These are phyloP conservation scores for Aplocera efformata DNA, from an alignment of 2,888 invertebrate species.

Conservation along the genomic window DNA sequence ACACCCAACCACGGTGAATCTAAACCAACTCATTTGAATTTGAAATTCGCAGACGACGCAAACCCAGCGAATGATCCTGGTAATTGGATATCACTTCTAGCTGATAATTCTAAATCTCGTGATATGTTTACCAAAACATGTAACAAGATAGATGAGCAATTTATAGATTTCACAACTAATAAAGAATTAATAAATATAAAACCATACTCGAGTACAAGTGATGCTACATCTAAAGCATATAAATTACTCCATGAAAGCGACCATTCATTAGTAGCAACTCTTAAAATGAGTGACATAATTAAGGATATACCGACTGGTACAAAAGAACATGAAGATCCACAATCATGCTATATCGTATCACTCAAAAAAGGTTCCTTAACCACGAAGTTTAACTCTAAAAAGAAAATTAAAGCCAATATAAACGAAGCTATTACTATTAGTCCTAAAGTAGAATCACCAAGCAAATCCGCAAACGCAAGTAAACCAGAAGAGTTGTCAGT, in stretches of 20 bases:
- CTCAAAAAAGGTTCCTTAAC: conserved; percentile 38
- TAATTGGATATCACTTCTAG: conserved; percentile 29
- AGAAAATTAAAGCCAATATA: conserved; percentile 33
- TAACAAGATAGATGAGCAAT: conserved; percentile 10
- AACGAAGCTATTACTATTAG: conserved; percentile 20
- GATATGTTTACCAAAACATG: conserved; percentile 27
- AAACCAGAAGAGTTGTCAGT: conserved; percentile 34
- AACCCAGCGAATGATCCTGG: conserved; percentile 18
- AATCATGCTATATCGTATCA: conserved; percentile 51
- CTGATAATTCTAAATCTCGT: conserved; percentile 24
- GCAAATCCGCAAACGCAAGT: conserved; percentile 12
- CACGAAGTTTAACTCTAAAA: conserved; percentile 33
- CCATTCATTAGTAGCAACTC: conserved; percentile 37
- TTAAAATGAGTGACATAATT: conserved; percentile 35
- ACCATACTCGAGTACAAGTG: conserved; percentile 45
- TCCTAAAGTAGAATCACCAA: conserved; percentile 17
- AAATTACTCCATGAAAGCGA: conserved; percentile 35
- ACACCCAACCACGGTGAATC: conserved; percentile 30
- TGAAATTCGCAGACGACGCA: conserved; percentile 40
- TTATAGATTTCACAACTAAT: conserved; percentile 12
- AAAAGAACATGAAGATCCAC: conserved; percentile 37
- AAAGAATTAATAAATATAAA: conserved; percentile 37
- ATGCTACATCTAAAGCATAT: conserved; percentile 46
- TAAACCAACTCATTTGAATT: conserved; percentile 36
- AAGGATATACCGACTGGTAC: conserved; percentile 18